A percentile compares a stretch with the other conserved stretches of the same genome.
Evolutionary conservation across 2,888 invertebrate species (phyloP).

Genomic region (Xestobium rufovillosum): DNA sequence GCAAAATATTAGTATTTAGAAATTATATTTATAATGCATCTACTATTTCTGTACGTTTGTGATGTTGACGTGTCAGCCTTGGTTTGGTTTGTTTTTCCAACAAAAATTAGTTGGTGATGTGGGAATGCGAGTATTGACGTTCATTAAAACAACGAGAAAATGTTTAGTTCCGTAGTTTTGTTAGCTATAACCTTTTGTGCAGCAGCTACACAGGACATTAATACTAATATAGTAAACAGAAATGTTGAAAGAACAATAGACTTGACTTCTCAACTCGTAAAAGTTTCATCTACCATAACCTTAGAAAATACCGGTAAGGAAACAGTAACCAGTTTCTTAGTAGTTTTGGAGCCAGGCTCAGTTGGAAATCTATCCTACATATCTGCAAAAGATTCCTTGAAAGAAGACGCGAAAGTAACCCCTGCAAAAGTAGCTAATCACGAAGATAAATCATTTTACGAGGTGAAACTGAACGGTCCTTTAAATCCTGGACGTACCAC

Average conservation of each 20-base stretch:
- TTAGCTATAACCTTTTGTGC: too few relatives aligned
- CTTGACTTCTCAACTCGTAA: constrained; percentile 81
- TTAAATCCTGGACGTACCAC: constrained; percentile 53
- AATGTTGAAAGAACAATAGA: constrained; percentile 84
- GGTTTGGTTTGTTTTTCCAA: too few relatives aligned
- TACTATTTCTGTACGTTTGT: too few relatives aligned
- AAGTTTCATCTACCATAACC: constrained; percentile 70
- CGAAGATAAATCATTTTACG: constrained; percentile 32
- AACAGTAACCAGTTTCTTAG: constrained; percentile 60
- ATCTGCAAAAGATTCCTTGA: constrained; percentile 57
- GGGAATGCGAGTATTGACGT: too few relatives aligned
- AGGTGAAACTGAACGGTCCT: constrained; percentile 50
- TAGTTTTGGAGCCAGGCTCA: constrained; percentile 59
- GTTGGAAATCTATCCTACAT: constrained; percentile 66
- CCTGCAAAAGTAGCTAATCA: constrained; percentile 47
- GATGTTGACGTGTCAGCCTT: too few relatives aligned
- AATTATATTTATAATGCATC: too few relatives aligned
- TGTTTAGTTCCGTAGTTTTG: too few relatives aligned
- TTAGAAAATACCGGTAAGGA: constrained; percentile 76
- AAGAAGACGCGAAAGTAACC: constrained; percentile 48
- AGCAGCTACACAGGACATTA: constrained; percentile 40
- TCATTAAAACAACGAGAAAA: too few relatives aligned
- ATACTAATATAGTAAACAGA: constrained; percentile 57
- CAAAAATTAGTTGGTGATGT: too few relatives aligned
- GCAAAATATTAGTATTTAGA: too few relatives aligned